These are phyloP conservation scores for Crocidura indochinensis DNA, from an alignment of 2,797 vertebrate species.

Conservation along the genomic window DNA sequence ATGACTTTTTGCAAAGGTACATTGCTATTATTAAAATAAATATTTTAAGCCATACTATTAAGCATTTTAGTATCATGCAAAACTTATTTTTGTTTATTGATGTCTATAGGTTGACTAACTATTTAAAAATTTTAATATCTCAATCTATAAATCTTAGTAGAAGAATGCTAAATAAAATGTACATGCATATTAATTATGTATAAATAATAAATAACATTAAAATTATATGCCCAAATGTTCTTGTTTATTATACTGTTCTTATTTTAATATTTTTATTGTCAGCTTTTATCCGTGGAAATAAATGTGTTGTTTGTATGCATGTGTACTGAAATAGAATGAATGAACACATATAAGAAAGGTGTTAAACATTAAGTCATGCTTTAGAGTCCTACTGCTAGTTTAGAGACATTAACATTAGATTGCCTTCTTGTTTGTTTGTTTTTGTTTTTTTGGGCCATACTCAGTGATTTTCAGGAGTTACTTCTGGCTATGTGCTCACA, in stretches of 20 bases:
- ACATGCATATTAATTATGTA: not conserved
- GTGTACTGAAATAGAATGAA: not conserved
- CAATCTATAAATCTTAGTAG: not conserved
- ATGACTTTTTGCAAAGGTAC: not conserved
- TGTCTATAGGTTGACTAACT: not conserved
- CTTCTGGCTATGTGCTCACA: too few species aligned
- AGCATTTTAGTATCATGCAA: not conserved
- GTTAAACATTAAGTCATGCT: not conserved
- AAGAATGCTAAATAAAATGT: not conserved
- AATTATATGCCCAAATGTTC: not conserved
- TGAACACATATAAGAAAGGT: not conserved
- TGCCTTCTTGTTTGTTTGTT: not conserved
- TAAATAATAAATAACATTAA: not conserved
- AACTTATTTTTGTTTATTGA: not conserved
- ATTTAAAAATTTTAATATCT: not conserved
- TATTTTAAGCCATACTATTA: not conserved
- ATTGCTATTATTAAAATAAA: not conserved
- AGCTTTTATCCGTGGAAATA: not conserved
- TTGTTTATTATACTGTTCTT: not conserved
- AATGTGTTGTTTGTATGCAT: not conserved
- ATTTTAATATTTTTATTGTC: not conserved
- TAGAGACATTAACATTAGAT: conserved; percentile 24
- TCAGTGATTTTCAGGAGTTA: too few species aligned
- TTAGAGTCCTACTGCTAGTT: not conserved
- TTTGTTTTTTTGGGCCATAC: too few species aligned